These are phyloP conservation scores for Tubulanus polymorphus DNA, from an alignment of 2,888 invertebrate genomes.

Conservation along the genomic window DNA sequence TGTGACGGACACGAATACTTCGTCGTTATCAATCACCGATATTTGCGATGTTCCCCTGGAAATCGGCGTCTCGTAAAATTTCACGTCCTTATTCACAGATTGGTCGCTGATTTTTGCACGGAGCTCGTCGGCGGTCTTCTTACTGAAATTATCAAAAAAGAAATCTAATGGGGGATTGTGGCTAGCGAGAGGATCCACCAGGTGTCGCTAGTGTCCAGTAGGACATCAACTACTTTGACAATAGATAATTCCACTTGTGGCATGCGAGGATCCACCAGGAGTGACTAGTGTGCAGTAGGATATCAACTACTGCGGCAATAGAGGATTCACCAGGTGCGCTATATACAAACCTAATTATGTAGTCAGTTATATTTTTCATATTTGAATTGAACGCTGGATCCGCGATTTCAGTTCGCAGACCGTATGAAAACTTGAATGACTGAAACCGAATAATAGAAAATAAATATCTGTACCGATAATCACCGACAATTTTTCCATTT, in stretches of 20 bases:
- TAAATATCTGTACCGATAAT: neutral
- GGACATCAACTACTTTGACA: too few species aligned
- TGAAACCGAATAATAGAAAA: conserved; percentile 13
- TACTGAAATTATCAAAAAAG: conserved; percentile 21
- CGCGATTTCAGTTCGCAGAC: conserved; percentile 29
- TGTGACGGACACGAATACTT: conserved; percentile 45
- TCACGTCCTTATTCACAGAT: conserved; percentile 9
- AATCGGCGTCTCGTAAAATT: conserved; percentile 3
- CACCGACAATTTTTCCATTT: neutral
- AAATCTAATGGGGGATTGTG: neutral
- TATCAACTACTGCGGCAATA: too few species aligned
- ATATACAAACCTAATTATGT: conserved; percentile 29
- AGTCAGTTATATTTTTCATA: conserved; percentile 25
- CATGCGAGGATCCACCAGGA: too few species aligned
- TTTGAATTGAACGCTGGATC: conserved; percentile 29
- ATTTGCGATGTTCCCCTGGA: conserved; percentile 42
- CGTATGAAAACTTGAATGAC: conserved; percentile 43
- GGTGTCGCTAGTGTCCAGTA: too few species aligned
- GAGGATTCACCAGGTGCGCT: neutral
- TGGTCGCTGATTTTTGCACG: conserved; percentile 22
- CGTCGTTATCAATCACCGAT: conserved; percentile 45
- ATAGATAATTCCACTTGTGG: too few species aligned
- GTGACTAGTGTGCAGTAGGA: too few species aligned
- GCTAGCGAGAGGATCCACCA: too few species aligned
- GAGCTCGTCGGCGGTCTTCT: conserved; percentile 27